These are phyloP conservation scores for Narcine bancroftii DNA, from an alignment of 2,113 vertebrate genomes.

Conservation along the genomic window DNA sequence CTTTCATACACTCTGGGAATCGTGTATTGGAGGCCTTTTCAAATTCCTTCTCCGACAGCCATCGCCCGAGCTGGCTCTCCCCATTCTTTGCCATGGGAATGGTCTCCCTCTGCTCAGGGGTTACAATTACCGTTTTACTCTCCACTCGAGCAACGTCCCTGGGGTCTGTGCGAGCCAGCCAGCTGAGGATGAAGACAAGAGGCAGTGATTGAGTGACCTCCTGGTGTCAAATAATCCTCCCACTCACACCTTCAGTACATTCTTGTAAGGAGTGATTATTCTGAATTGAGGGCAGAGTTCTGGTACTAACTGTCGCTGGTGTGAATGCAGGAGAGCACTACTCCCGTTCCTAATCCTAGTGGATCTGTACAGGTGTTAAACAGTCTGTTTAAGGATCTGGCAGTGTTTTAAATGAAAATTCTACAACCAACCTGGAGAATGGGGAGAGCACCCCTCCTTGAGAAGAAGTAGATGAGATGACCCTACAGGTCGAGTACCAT, in stretches of 20 bases:
- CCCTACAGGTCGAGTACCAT: too few relatives aligned
- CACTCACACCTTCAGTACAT: background rate
- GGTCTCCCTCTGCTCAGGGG: constrained; percentile 72
- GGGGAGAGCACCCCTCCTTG: too few relatives aligned
- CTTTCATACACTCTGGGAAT: constrained; percentile 94
- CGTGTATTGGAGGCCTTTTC: constrained; percentile 73
- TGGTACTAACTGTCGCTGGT: background rate
- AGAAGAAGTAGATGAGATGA: too few relatives aligned
- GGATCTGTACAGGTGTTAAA: too few relatives aligned
- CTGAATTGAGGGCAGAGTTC: too few relatives aligned
- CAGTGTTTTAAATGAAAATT: too few relatives aligned
- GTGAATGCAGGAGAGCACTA: too few relatives aligned
- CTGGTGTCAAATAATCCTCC: background rate
- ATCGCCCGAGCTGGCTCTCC: constrained; percentile 77
- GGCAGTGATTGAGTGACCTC: background rate
- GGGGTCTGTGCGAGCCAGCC: constrained; percentile 88
- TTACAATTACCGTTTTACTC: constrained; percentile 88
- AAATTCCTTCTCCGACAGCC: constrained; percentile 91
- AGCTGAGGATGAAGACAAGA: constrained; percentile 55
- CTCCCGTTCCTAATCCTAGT: too few relatives aligned
- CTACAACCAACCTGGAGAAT: too few relatives aligned
- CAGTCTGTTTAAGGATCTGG: too few relatives aligned
- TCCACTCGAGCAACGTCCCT: constrained; percentile 87
- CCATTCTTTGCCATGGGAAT: constrained; percentile 64
- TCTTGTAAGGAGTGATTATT: background rate